Conservation (phyloP, 2,888 invertebrate genomes). For the Liopterus haemorrhoidalis region DNA sequence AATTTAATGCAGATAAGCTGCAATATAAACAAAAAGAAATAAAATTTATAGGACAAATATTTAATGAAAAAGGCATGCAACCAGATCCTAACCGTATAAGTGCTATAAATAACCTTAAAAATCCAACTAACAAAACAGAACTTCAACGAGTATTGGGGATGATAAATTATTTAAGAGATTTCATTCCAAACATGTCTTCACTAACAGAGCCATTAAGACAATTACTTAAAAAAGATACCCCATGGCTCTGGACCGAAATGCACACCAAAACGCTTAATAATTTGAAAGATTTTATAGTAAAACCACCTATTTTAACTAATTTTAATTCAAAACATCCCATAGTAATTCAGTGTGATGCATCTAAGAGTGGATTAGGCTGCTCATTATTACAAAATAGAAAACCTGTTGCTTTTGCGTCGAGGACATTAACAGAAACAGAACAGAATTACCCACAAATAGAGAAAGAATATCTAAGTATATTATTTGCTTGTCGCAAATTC, state of each 20-base stretch:
- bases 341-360: conserved; percentile 27
- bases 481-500: conserved; percentile 27
- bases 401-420: conserved; percentile 24
- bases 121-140: conserved; percentile 22
- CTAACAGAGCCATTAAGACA: conserved; percentile 25
- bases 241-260: conserved; percentile 25
- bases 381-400: conserved; percentile 27
- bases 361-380: conserved; percentile 28
- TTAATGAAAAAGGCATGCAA: conserved; percentile 15
- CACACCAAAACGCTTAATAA: conserved; percentile 25
- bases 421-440: conserved; percentile 21
- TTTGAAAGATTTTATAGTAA: conserved; percentile 25
- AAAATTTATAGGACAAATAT: conserved; percentile 20
- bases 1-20: conserved; percentile 29
- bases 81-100: conserved; percentile 16
- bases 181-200: conserved; percentile 23
- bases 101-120: conserved; percentile 18
- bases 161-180: conserved; percentile 22
- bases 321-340: conserved; percentile 26
- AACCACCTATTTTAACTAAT: conserved; percentile 25
- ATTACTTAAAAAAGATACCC: conserved; percentile 27
- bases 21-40: conserved; percentile 25
- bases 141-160: conserved; percentile 19
- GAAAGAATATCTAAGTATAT: conserved; percentile 15
- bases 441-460: conserved; percentile 6